Evolutionary conservation across 2,888 invertebrate species (phyloP).

Genomic region (Halictus ligatus): DNA sequence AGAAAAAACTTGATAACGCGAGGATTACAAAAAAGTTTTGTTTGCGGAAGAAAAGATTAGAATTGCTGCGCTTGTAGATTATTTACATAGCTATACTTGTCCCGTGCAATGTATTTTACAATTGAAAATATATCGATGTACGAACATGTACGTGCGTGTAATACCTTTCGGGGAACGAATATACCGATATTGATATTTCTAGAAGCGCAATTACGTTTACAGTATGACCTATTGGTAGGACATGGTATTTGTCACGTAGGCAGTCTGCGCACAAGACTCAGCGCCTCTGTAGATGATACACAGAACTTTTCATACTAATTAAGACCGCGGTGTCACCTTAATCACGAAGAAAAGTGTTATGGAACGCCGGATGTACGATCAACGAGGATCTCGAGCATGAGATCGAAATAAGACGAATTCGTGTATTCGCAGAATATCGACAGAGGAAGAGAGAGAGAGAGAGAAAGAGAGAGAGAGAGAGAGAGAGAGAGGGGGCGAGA

Average conservation of each 20-base stretch:
- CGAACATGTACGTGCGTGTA: background rate
- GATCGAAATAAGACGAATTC: background rate
- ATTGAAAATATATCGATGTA: background rate
- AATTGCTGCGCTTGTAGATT: background rate
- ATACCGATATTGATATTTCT: conserved; percentile 50
- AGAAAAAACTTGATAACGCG: background rate
- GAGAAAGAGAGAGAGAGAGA: no score
- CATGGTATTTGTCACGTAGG: conserved; percentile 77
- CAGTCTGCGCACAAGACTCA: conserved; percentile 52
- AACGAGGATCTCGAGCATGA: background rate
- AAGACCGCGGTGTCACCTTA: conserved; percentile 1
- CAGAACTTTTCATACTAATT: conserved; percentile 38
- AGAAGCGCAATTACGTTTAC: conserved; percentile 20
- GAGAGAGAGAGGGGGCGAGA: no score
- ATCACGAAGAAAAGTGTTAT: background rate
- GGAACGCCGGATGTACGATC: background rate
- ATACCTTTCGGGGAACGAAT: background rate
- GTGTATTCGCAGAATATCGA: background rate
- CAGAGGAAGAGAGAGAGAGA: background rate
- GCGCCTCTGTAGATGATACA: conserved; percentile 62
- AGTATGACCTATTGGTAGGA: conserved; percentile 44
- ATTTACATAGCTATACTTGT: background rate
- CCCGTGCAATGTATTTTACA: background rate
- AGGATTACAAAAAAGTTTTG: conserved; percentile 1
- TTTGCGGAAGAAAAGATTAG: background rate